These are phyloP conservation scores for Auanema freiburgensis DNA, from an alignment of 2,888 invertebrate species.

Conservation along the genomic window DNA sequence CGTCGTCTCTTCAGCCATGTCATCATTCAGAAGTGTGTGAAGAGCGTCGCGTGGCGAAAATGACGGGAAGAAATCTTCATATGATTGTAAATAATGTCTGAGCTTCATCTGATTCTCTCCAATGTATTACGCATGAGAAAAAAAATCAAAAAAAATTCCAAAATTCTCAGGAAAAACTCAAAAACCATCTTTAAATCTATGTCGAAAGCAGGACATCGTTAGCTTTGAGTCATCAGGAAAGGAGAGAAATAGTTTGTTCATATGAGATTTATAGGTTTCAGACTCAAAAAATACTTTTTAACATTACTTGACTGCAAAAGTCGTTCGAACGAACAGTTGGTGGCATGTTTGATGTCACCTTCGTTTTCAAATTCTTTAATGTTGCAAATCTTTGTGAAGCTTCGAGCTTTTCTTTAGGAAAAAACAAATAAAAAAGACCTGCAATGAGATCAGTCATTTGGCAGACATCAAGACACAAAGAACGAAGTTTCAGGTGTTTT, in stretches of 20 bases:
- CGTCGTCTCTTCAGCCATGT: too few relatives aligned
- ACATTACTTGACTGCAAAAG: neutral
- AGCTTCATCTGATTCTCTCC: neutral
- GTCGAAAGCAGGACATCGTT: neutral
- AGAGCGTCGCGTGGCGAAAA: neutral
- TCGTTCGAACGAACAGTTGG: neutral
- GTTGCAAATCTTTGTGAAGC: too few relatives aligned
- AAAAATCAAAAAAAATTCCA: neutral
- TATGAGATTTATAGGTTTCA: neutral
- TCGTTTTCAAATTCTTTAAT: too few relatives aligned
- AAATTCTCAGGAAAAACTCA: neutral
- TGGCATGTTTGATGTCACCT: too few relatives aligned
- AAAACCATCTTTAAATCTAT: neutral
- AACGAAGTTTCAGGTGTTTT: neutral
- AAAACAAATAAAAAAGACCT: too few relatives aligned
- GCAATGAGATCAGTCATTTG: too few relatives aligned
- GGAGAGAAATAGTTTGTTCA: neutral
- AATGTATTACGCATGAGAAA: neutral
- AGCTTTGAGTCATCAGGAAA: neutral
- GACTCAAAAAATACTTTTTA: neutral
- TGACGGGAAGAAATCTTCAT: neutral
- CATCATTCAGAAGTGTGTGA: neutral
- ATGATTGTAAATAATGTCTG: slow-evolving; percentile 1
- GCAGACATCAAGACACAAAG: too few relatives aligned
- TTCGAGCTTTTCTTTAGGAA: too few relatives aligned